Percentiles rank a stretch among this genome's conserved stretches.
Conservation (phyloP, 2,113 vertebrate species). For the Gavia stellata region DNA sequence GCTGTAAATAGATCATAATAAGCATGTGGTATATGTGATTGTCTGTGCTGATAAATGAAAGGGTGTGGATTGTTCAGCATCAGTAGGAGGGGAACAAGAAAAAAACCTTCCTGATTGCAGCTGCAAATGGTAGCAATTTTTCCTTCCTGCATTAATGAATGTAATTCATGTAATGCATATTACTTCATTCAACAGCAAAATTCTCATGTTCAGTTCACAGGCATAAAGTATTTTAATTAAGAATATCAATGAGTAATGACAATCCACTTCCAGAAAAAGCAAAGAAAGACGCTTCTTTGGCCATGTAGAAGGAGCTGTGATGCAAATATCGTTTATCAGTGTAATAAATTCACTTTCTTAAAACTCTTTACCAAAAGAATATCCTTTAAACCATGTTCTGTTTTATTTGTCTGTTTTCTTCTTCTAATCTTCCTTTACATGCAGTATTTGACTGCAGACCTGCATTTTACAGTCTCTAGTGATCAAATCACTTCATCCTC, state of each 20-base stretch:
- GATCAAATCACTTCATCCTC: background rate
- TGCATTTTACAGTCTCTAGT: constrained; percentile 19
- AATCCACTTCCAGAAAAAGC: constrained; percentile 37
- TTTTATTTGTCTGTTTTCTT: background rate
- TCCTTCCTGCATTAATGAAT: constrained; percentile 38
- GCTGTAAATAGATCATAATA: constrained; percentile 35
- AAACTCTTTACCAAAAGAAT: background rate
- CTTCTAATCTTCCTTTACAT: background rate
- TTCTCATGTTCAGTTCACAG: constrained; percentile 54
- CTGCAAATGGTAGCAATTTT: constrained; percentile 23
- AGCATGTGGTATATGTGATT: constrained; percentile 1
- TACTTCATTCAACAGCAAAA: constrained; percentile 50
- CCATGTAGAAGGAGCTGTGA: background rate
- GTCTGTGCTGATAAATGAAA: constrained; percentile 24
- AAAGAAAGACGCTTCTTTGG: constrained; percentile 42
- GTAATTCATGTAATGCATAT: constrained; percentile 43
- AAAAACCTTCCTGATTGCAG: constrained; percentile 36
- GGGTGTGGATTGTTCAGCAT: constrained; percentile 1
- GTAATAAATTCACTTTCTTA: background rate
- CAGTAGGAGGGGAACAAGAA: background rate
- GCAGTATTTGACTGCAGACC: background rate
- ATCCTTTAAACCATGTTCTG: background rate
- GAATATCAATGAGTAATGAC: constrained; percentile 51
- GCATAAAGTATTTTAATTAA: constrained; percentile 62
- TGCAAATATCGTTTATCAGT: background rate